Conservation (phyloP, 2,888 invertebrate genomes). For the Drosophila borealis region DNA sequence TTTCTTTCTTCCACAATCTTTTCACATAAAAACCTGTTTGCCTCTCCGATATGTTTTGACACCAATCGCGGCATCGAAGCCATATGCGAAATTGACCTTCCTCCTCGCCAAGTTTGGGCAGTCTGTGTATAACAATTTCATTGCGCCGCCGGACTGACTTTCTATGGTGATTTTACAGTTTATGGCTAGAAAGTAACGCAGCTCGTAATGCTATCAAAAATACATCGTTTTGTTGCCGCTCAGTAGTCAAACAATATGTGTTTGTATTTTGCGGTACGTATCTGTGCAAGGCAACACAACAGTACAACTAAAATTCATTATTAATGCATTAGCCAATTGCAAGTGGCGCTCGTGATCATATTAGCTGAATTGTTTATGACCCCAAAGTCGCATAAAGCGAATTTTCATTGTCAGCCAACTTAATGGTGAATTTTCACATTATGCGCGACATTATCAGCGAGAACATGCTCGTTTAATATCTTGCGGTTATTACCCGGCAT, state of each 20-base stretch:
- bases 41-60: slow-evolving; percentile 10
- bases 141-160: slow-evolving; percentile 52
- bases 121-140: slow-evolving; percentile 30
- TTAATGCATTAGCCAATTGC: slow-evolving; percentile 52
- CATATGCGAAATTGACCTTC: slow-evolving; percentile 48
- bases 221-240: slow-evolving; percentile 48
- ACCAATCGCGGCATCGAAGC: not conserved
- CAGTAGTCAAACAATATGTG: slow-evolving; percentile 32
- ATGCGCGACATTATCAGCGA: slow-evolving; percentile 2
- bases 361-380: not conserved
- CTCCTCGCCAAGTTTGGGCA: slow-evolving; percentile 28
- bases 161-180: slow-evolving; percentile 69
- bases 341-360: slow-evolving; percentile 34
- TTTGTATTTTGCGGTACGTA: too few species aligned
- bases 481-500: not conserved
- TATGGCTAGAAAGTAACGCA: slow-evolving; percentile 65
- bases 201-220: slow-evolving; percentile 53
- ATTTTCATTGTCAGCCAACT: slow-evolving; percentile 1
- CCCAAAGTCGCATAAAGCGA: too few species aligned
- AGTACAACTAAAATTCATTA: slow-evolving; percentile 44
- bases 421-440: slow-evolving; percentile 10
- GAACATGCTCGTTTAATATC: not conserved
- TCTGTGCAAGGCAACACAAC: slow-evolving; percentile 11
- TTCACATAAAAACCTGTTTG: slow-evolving; percentile 7
- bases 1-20: slow-evolving; percentile 1